Evolutionary conservation across 2,888 invertebrate species (phyloP), one percentile per base, ranked within the genome.

Genomic region (Deilephila porcellus): DNA sequence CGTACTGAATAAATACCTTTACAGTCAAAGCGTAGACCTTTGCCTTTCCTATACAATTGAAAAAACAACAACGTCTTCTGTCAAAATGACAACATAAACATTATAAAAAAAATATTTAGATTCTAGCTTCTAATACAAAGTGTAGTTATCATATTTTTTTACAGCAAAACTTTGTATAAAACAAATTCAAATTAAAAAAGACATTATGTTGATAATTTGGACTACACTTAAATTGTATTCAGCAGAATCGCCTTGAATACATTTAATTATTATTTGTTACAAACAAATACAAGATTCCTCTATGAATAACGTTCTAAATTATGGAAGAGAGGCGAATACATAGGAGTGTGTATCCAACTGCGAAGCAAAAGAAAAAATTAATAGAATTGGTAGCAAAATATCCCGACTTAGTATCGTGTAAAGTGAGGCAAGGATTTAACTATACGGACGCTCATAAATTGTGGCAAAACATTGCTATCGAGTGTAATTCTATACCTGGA

Each of bases 401-500:
- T 78, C 93, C 94, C 6, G 86, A 92, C 70, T 79, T 94, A 73
- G 87, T 92, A 75, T 81, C 89, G 11, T 88, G 87, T 70, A 93
- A 88, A 86, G 85, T 89, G 29, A 88, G 89, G 7, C 87, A 90
- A 74, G 88, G 87, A 60, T 93, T 93, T 72, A 90, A 81, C 45
- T 85, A 89, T 70, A 87, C 83, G 72, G 93, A 93, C 75, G 90
- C 89, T 1, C 92, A 92, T 74, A 86, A 82, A 73, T 78, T 93
- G 52, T 94, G 94, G 94, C 86, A 88, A 74, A 86, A 77, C 37
- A 91, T 94, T 74, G 88, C 93, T n/a, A 85, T 81, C 60, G 90
- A 93, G 78, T 92, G 90, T 72, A 94, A 94, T 78, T 82, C 91
- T 53, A 83, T 93, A 74, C 89, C 91, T 20, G 94, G 94, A 14